Evolutionary conservation across 1,140 invertebrate species (phyloP).

Genomic region (Chlorops oryzae): DNA sequence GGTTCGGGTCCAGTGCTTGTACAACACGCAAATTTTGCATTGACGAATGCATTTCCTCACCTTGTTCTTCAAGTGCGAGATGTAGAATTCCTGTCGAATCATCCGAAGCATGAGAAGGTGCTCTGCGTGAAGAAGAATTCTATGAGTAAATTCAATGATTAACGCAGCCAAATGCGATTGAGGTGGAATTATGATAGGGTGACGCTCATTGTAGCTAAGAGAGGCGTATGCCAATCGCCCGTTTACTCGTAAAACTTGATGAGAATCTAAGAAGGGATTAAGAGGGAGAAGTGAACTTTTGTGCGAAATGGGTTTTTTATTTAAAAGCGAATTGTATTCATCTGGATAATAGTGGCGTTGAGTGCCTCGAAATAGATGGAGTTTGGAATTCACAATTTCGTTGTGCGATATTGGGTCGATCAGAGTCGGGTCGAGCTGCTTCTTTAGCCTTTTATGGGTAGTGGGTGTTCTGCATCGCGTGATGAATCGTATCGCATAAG

Average conservation of each 20-base stretch:
- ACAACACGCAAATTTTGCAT: background rate
- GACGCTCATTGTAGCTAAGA: conserved; percentile 1
- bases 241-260: background rate
- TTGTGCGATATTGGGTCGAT: too few relatives aligned
- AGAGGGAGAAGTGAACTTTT: background rate
- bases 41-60: background rate
- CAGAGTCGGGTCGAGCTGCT: too few relatives aligned
- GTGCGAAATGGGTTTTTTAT: too few relatives aligned
- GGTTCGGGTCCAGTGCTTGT: background rate
- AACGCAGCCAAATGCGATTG: background rate
- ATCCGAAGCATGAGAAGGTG: background rate
- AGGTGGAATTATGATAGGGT: conserved; percentile 5
- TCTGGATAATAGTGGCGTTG: too few relatives aligned
- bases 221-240: background rate
- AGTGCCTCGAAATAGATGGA: too few relatives aligned
- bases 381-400: too few relatives aligned
- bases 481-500: too few relatives aligned
- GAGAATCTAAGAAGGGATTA: background rate
- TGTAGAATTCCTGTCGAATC: conserved; percentile 5
- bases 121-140: conserved; percentile 2
- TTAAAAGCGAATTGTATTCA: too few relatives aligned
- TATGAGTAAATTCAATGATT: background rate
- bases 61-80: background rate
- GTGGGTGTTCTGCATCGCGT: too few relatives aligned
- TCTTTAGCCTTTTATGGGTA: too few relatives aligned